Evolutionary conservation across 2,888 invertebrate species (phyloP), one percentile per base, ranked within the genome.

Genomic region (Hofmannophila pseudospretella): DNA sequence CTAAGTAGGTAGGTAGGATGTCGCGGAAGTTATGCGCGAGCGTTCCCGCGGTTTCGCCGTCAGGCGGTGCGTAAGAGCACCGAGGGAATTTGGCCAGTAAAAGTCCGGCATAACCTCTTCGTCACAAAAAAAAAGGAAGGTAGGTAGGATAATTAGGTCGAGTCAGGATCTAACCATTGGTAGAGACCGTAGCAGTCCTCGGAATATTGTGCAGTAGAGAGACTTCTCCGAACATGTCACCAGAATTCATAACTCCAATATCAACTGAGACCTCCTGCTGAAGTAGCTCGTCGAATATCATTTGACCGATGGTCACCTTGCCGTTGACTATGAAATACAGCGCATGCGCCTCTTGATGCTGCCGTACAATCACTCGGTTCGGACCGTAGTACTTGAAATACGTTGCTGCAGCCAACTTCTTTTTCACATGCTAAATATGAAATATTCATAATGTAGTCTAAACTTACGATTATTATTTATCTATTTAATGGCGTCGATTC

Each of bases 141-240:
- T n/a, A n/a, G n/a, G n/a, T n/a, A n/a, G n/a, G n/a, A n/a, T n/a
- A n/a, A n/a, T n/a, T n/a, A n/a, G n/a, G n/a, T n/a, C n/a, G n/a
- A n/a, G n/a, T n/a, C n/a, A n/a, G n/a, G 9, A 5, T 54, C 69
- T 74, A 50, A 90, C 90, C 88, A 38, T 60, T 55, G 16, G 90
- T 90, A 5, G 86, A 85, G 37, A 89, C 88, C 0, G 92, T 91
- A 10, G 90, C 90, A 4, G 89, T 88, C 56, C 92, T 82, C 3
- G 85, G 85, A 29, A 90, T 87, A 13, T 85, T 84, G 48, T 92
- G 90, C 34, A 92, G 60, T 25, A 92, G 63, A 0, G 91, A 90
- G 8, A 91, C 88, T 67, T 92, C 91, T 0, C 92, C 93, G 50
- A 92, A 92, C 82, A 89, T 89, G 36, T 89, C 89, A 0, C 92